Evolutionary conservation across 2,888 invertebrate species (phyloP).

Genomic region (Leistus spinibarbis): DNA sequence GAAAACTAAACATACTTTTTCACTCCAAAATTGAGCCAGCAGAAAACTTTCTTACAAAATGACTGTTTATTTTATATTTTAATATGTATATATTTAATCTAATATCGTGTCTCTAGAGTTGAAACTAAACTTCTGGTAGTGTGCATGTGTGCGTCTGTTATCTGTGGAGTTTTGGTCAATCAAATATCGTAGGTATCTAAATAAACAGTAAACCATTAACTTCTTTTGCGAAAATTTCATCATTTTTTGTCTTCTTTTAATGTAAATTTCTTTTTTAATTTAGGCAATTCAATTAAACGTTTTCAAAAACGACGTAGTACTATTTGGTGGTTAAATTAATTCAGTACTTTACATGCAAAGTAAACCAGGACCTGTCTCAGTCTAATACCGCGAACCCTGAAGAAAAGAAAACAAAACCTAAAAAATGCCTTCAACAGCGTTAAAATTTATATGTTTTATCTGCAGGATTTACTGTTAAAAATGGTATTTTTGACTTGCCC

Average conservation of each 20-base stretch:
- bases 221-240: conserved; percentile 25
- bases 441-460: background rate
- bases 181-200: no score
- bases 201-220: background rate
- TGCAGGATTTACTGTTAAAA: background rate
- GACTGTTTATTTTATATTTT: no score
- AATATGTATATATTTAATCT: no score
- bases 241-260: conserved; percentile 15
- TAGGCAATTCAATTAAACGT: conserved; percentile 35
- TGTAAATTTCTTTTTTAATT: conserved; percentile 35
- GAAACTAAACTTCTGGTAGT: no score
- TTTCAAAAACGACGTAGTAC: conserved; percentile 12
- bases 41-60: no score
- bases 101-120: no score
- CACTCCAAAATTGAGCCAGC: no score
- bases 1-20: background rate
- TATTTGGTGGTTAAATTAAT: conserved; percentile 26
- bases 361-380: conserved; percentile 17
- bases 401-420: background rate
- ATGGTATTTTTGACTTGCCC: background rate
- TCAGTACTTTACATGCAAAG: conserved; percentile 36
- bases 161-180: no score
- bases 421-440: background rate
- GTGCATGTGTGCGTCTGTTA: no score
- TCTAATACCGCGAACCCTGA: background rate